Base-by-base conservation (phyloP, 1,140 invertebrate genomes). In the Triops longicaudatus region DNA sequence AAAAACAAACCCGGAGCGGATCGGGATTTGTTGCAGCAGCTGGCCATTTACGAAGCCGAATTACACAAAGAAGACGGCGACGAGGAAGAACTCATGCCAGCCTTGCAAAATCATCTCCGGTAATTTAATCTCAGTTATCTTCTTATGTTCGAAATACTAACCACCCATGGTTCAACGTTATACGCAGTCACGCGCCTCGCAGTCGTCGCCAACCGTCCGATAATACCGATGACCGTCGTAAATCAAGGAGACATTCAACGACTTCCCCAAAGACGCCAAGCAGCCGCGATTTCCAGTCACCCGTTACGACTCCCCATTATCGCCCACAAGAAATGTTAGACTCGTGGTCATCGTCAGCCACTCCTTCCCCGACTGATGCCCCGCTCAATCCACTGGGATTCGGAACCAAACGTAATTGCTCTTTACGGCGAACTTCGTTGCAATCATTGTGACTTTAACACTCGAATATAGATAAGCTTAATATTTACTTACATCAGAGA, bases 21-120 rank as follows among this genome's bases (percentile, higher is more conserved):
- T 85, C 86, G 97, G 74, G 96, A 98, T 86, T 87, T 98, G 7
- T 86, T 97, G 63, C 90, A 95, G 81, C 96, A 98, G 85, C 91
- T 98, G 83, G 94, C 97, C 82, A 93, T 97, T 76, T 98, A 98
- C 84, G 96, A 98, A 87, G 93, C 95, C 76, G 95, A 97, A 41
- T 84, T 98, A 26, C 90, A 93, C 82, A 92, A 92, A 83, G 95
- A 96, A 85, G 93, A 96, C 85, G 92, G 90, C 22, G 91, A 94
- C 82, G 91, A 89, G 22, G 37, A 28, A 9, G 50, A 17, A 73
- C 22, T 63, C 7, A 74, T 44, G n/a, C 76, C 76, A n/a, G 31
- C 42, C 12, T 28, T 77, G 41, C 31, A 73, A 73, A 77, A 50
- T 73, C 76, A 77, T 26, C 26, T 73, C 28, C n/a, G 76, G 76